These are phyloP conservation scores for Vicugna pacos DNA, from an alignment of 2,113 vertebrate genomes.

Conservation along the genomic window DNA sequence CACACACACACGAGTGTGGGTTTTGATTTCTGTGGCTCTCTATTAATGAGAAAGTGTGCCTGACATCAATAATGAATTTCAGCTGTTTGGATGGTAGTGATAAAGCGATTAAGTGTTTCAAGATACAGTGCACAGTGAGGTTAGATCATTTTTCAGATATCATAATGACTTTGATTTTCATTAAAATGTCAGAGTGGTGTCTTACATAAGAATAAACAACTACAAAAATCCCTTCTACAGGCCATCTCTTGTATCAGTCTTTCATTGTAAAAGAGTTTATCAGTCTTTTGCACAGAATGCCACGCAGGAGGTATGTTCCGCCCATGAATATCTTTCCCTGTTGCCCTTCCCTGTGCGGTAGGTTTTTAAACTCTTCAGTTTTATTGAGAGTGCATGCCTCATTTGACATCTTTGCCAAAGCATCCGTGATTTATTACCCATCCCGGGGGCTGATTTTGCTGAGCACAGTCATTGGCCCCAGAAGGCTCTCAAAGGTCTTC, in stretches of 20 bases:
- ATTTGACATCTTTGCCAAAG: conserved; percentile 53
- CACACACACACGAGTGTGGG: background rate
- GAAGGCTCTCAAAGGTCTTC: background rate
- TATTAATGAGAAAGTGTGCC: conserved; percentile 22
- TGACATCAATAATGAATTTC: conserved; percentile 71
- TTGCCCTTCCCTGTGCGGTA: conserved; percentile 51
- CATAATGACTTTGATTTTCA: conserved; percentile 77
- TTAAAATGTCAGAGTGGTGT: conserved; percentile 67
- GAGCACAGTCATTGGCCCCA: background rate
- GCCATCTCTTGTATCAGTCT: background rate
- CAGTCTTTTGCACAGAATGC: background rate
- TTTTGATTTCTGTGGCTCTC: conserved; percentile 49
- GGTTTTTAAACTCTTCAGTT: background rate
- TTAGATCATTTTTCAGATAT: conserved; percentile 74
- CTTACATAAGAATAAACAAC: conserved; percentile 51
- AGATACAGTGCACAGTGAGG: background rate
- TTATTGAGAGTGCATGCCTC: background rate
- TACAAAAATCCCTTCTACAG: background rate
- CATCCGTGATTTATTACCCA: background rate
- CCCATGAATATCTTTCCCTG: background rate
- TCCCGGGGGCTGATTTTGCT: background rate
- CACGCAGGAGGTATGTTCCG: background rate
- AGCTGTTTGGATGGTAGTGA: conserved; percentile 65
- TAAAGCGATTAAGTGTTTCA: conserved; percentile 59
- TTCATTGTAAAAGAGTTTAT: background rate